Percentiles rank a stretch among this genome's conserved stretches.
Conservation (phyloP, 2,888 invertebrate genomes). For the Mythimna loreyi region DNA sequence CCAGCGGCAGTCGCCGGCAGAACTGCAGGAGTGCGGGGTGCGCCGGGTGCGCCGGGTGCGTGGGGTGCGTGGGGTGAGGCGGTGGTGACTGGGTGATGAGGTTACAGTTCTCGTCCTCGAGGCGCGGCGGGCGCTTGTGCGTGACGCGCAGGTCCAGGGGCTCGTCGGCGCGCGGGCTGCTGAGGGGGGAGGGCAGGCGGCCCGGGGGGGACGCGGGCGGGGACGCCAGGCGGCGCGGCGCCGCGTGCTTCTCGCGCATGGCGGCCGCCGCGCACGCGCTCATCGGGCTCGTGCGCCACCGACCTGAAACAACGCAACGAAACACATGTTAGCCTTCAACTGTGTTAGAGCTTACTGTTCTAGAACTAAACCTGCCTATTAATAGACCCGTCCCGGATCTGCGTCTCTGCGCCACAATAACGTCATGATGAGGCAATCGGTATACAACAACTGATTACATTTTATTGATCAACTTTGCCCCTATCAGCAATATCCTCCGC, state of each 20-base stretch:
- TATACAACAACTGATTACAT: slow-evolving; percentile 50
- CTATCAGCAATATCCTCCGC: slow-evolving; percentile 66
- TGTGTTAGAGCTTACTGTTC: slow-evolving; percentile 6
- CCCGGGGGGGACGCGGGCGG: slow-evolving; percentile 86
- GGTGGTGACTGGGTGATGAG: slow-evolving; percentile 92
- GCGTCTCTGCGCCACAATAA: slow-evolving; percentile 19
- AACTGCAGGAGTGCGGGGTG: slow-evolving; percentile 88
- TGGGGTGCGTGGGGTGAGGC: slow-evolving; percentile 87
- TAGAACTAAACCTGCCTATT: slow-evolving; percentile 26
- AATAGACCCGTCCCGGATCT: slow-evolving; percentile 43
- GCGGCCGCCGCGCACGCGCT: slow-evolving; percentile 94
- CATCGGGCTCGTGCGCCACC: slow-evolving; percentile 92
- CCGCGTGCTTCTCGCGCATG: slow-evolving; percentile 97
- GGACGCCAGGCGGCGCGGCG: slow-evolving; percentile 95
- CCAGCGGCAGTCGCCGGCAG: slow-evolving; percentile 86
- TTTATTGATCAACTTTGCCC: slow-evolving; percentile 72
- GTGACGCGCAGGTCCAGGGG: slow-evolving; percentile 97
- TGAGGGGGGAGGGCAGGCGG: slow-evolving; percentile 88
- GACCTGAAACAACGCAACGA: slow-evolving; percentile 82
- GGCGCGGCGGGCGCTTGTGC: slow-evolving; percentile 93
- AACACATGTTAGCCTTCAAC: slow-evolving; percentile 44
- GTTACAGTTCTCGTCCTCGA: slow-evolving; percentile 97
- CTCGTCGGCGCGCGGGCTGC: slow-evolving; percentile 92
- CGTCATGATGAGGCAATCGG: slow-evolving; percentile 37
- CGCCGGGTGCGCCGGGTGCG: slow-evolving; percentile 92